Evolutionary conservation across 1,140 invertebrate species (phyloP).

Genomic region (Campoletis sonorensis): DNA sequence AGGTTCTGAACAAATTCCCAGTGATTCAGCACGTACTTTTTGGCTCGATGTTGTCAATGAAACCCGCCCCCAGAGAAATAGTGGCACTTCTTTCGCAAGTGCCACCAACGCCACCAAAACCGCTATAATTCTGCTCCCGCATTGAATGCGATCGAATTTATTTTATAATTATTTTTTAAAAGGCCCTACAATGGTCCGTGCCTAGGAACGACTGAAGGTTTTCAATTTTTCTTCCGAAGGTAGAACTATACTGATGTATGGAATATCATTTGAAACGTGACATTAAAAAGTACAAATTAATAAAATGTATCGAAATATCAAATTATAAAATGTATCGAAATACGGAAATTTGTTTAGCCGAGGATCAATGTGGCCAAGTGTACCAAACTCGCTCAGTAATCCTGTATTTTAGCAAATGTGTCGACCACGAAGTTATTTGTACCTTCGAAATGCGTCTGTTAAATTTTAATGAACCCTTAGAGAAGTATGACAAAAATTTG

Average conservation of each 20-base stretch:
- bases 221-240: neutral
- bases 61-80: conserved; percentile 70
- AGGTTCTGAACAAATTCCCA: conserved; percentile 97
- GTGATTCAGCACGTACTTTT: conserved; percentile 98
- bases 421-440: neutral
- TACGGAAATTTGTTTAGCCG: neutral
- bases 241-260: neutral
- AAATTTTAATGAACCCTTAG: no score
- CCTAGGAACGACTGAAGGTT: neutral
- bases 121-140: conserved; percentile 34
- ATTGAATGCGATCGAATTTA: neutral
- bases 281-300: conserved; percentile 1
- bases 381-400: neutral
- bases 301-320: neutral
- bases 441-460: neutral
- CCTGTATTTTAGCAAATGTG: neutral
- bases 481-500: no score
- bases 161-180: neutral
- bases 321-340: neutral
- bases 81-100: conserved; percentile 56
- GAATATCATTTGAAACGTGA: neutral
- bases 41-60: conserved; percentile 90
- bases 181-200: neutral
- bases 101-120: conserved; percentile 47
- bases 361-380: neutral